Evolutionary conservation across 30 jellyfish, hydroid and myxozoan species (phyloP), one percentile per base, ranked within the genome.

Genomic region (Hydra vulgaris): DNA sequence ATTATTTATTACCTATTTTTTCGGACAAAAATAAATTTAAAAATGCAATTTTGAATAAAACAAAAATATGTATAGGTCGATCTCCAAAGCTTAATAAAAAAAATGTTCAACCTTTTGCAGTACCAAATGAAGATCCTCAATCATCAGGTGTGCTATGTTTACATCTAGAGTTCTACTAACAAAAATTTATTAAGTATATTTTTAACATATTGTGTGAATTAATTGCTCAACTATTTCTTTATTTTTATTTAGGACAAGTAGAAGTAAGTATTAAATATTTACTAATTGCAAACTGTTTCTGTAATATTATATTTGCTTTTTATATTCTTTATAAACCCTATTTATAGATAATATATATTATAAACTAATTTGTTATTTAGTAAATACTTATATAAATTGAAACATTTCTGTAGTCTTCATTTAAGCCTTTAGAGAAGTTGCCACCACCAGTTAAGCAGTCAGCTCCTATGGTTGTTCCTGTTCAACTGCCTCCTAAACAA

Each of bases 71-170:
- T 27, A 0, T 66, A 89, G 96, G 85, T 23, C 91, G 96, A 15
- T 89, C 96, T 4, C 96, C 96, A 21, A 1, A 78, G 7, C 61
- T 72, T 25, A 78, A 54, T 16, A 84, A 87, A 76, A 81, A 81
- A 77, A 71, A 53, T 66, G 85, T 85, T 22, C 95, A 89, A 73
- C 96, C 96, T 54, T 89, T 89, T 72, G 77, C 74, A 27, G 96
- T 89, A 21, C 96, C 96, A 7, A 82, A 73, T 17, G 96, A 88
- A 0, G 86, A 67, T 17, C 61, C 78, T n/a, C 78, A 74, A 67
- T 66, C 27, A 1, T 69, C 27, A 69, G 25, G 25, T 69, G 5
- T 69, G 27, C 12, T 69, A 1, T 69, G 8, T 20, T 69, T 69
- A 15, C n/a, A n/a, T 56, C 17, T n/a, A 56, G n/a, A 56, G n/a